Evolutionary conservation across 2,888 invertebrate species (phyloP).

Genomic region (Drosophila engyochracea): DNA sequence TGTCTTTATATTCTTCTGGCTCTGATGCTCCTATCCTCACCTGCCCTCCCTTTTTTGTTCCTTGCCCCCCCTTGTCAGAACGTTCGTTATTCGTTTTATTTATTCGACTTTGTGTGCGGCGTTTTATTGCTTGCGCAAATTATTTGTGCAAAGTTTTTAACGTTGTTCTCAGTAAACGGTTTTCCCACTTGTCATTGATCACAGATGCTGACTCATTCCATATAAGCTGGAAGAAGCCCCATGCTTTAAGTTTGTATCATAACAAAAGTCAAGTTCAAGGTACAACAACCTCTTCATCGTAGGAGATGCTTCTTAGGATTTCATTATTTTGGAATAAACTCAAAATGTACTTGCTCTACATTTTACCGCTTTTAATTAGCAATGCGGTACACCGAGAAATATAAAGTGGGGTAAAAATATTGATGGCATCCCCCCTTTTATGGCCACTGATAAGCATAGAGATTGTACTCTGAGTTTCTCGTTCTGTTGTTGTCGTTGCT

Average conservation of each 20-base stretch:
- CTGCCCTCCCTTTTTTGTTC: not conserved
- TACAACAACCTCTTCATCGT: slow-evolving; percentile 5
- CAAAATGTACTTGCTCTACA: slow-evolving; percentile 6
- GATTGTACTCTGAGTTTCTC: slow-evolving; percentile 11
- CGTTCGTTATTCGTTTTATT: slow-evolving; percentile 14
- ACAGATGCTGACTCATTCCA: slow-evolving; percentile 49
- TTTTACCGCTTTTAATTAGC: slow-evolving; percentile 32
- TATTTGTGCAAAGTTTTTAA: slow-evolving; percentile 65
- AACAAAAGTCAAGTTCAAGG: slow-evolving; percentile 28
- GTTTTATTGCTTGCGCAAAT: slow-evolving; percentile 72
- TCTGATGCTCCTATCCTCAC: not conserved
- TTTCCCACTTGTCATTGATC: slow-evolving; percentile 62
- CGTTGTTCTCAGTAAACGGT: slow-evolving; percentile 53
- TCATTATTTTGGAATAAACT: slow-evolving; percentile 46
- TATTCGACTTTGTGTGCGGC: slow-evolving; percentile 44
- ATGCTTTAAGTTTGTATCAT: slow-evolving; percentile 11
- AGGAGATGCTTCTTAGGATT: slow-evolving; percentile 40
- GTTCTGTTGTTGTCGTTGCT: slow-evolving; percentile 1
- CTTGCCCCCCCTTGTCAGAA: not conserved
- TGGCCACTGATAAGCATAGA: slow-evolving; percentile 61
- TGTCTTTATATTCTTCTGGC: slow-evolving; percentile 23
- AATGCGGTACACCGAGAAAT: slow-evolving; percentile 4
- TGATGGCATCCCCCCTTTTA: slow-evolving; percentile 45
- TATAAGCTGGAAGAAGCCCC: not conserved
- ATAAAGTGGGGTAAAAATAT: slow-evolving; percentile 15